Evolutionary conservation across 2,113 vertebrate genomes (phyloP), one percentile per base, ranked within the genome.

Genomic region (Alectura lathami): DNA sequence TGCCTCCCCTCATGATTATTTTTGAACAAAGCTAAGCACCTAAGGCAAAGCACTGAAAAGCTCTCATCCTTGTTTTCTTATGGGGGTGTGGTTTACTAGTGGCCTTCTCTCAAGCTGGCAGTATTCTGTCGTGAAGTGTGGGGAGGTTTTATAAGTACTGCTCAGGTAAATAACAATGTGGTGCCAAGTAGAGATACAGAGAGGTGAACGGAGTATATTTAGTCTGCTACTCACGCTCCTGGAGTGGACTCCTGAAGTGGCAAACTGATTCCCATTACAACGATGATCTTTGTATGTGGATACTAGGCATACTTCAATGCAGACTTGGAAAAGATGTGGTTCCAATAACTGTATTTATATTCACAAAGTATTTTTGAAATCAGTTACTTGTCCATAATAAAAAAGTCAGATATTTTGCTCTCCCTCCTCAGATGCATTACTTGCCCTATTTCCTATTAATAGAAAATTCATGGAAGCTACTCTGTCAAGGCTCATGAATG

Each of bases 151-250:
- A 32, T 53, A 82, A 79, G 17, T 21, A 66, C 18, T 30, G 36
- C 66, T 91, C 29, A 60, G 45, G 57, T 82, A 88, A 91, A 91
- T 70, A 94, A 43, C 29, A 60, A 5, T 64, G n/a, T 32, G 26
- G 26, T 81, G 15, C 24, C 51, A 75, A 38, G 64, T 88, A 62
- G 83, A 94, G 59, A 87, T 69, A 80, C 17, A 68, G 60, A 79
- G 77, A 86, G 80, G 47, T 92, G 76, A 84, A 83, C 5, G 92
- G 51, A 91, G 64, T 81, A 43, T 68, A 64, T 91, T 86, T 67
- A 56, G 16, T 64, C 76, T 84, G 54, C 56, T 92, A 15, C 18
- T 84, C 38, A 79, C 36, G 18, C 36, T 93, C 34, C 75, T 80
- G 51, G 45, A 69, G 51, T 70, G 64, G 48, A 30, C 36, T 68